Evolutionary conservation across 2,797 vertebrate genomes (phyloP), one percentile per base, ranked within the genome.

Genomic region (Labeo calbasu): DNA sequence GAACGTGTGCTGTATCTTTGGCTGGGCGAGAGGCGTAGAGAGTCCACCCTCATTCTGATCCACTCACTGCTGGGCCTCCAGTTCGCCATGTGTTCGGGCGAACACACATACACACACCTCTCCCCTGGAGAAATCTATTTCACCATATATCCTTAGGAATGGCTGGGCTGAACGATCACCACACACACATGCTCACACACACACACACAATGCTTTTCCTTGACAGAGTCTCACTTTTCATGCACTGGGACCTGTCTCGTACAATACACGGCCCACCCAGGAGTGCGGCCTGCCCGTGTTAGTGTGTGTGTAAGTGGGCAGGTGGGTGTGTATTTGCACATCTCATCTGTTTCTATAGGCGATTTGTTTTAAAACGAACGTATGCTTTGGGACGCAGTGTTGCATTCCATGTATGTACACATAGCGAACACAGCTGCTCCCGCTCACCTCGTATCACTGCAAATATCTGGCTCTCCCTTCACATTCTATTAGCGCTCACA

Each of bases 151-250:
- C 32, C 81, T 83, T 68, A 83, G 28, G 81, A 82, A 71, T 73
- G 68, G 65, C 78, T 43, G 32, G 63, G 78, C 50, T 79, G 32
- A 79, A 15, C 28, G 65, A 69, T 77, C 78, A 57, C 48, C 61
- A 71, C 82, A 85, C 77, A 69, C 25, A 48, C 75, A 68, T 43
- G 69, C 61, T 77, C 73, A 82, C 23, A 82, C 48, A 77, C 78
- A 82, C 48, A 66, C 66, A 85, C 69, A 5, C 40, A 40, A 48
- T 46, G 46, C 17, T 19, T 40, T 68, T 83, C 79, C 79, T 70
- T 69, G 73, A 88, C 85, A 89, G 57, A 73, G 86, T 90, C 84
- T 91, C 87, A 89, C 79, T 85, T 89, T 91, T 89, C 88, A 88
- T 86, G 81, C 82, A 75, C 86, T 88, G 86, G 86, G 75, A 87